phyloP scores from a whole-genome alignment of 1,140 invertebrate species.

The Gryllus bimaculatus region DNA sequence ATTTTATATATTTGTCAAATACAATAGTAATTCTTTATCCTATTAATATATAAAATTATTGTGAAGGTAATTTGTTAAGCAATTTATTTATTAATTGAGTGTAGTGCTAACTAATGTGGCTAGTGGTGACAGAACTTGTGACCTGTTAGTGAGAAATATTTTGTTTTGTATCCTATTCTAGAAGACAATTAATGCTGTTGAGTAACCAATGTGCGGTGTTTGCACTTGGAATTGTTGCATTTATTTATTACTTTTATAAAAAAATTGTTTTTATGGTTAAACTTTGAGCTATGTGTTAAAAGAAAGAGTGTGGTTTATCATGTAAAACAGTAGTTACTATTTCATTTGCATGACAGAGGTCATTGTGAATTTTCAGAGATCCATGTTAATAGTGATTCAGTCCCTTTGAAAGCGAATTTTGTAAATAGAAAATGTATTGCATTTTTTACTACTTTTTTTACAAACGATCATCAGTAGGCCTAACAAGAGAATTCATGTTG shows the following conservation, averaged over 20 bases:
- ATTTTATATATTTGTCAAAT: not conserved
- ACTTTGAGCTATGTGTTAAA: not conserved
- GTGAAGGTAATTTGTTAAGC: not conserved
- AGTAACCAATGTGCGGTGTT: not conserved
- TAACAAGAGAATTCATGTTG: not conserved
- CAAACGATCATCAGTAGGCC: not conserved
- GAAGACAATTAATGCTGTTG: not conserved
- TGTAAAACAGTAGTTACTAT: not conserved
- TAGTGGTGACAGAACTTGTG: not conserved
- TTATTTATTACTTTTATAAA: slow-evolving; percentile 6
- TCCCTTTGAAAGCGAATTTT: slow-evolving; percentile 1
- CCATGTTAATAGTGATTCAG: not conserved
- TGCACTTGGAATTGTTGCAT: not conserved
- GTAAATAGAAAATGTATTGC: not conserved
- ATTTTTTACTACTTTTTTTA: slow-evolving; percentile 3
- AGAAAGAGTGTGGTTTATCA: not conserved
- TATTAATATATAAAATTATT: not conserved
- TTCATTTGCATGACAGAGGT: not conserved
- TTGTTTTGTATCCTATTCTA: not conserved
- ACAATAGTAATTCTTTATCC: not conserved
- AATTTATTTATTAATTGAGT: not conserved
- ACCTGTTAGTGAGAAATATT: not conserved
- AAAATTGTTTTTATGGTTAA: not conserved
- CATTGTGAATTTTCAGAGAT: not conserved
- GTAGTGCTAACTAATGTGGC: not conserved